Conservation (phyloP, 2,888 invertebrate genomes). For the Nephrotoma guestfalica region DNA sequence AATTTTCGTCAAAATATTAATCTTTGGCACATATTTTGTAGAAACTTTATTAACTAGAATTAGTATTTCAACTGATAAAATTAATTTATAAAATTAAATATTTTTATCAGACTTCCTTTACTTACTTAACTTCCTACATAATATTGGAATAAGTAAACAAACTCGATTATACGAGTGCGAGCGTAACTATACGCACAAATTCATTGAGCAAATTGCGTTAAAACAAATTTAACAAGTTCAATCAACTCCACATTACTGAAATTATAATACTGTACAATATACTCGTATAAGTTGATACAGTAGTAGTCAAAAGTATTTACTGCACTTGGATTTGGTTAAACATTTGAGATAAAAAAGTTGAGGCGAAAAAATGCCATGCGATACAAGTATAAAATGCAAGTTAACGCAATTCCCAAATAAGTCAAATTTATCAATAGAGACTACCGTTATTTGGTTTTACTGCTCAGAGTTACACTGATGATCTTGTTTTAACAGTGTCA, state of each 20-base stretch:
- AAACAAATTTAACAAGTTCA: not conserved
- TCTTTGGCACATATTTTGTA: too few species aligned
- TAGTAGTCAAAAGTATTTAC: too few species aligned
- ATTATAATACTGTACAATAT: not conserved
- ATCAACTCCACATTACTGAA: not conserved
- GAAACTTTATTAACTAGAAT: not conserved
- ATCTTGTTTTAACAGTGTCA: too few species aligned
- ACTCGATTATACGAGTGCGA: not conserved
- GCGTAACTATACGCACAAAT: not conserved
- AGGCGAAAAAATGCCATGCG: too few species aligned
- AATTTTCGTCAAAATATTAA: too few species aligned
- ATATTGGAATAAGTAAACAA: not conserved
- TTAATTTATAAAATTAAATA: not conserved
- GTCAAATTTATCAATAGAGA: too few species aligned
- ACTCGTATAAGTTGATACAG: not conserved
- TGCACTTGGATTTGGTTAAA: too few species aligned
- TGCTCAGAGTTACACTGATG: too few species aligned
- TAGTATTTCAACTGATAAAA: not conserved
- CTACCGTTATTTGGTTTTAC: too few species aligned
- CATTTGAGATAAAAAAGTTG: too few species aligned
- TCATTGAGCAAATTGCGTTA: not conserved
- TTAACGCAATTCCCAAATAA: too few species aligned
- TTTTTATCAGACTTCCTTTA: not conserved
- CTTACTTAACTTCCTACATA: not conserved
- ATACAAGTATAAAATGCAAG: too few species aligned